Evolutionary conservation across 1,140 invertebrate genomes (phyloP).

Genomic region (Tribolium castaneum): DNA sequence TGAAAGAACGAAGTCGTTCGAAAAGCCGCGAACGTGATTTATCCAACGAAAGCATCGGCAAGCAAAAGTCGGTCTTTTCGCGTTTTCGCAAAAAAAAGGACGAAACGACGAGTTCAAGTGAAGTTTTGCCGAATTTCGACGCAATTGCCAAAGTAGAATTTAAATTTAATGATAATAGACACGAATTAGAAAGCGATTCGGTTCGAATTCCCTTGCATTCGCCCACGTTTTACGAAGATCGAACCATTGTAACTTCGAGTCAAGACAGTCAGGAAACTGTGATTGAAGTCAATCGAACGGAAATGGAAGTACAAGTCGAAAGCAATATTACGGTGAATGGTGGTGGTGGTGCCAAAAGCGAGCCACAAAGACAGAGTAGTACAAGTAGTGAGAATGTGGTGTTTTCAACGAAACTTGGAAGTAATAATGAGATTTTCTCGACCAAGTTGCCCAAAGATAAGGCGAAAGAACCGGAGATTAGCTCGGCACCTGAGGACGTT

Average conservation of each 20-base stretch:
- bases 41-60: too few species aligned
- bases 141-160: constrained; percentile 57
- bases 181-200: constrained; percentile 70
- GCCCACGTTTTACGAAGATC: constrained; percentile 71
- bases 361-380: constrained; percentile 56
- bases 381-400: constrained; percentile 62
- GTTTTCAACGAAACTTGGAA: constrained; percentile 60
- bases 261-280: constrained; percentile 61
- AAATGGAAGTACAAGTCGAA: constrained; percentile 40
- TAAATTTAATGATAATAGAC: constrained; percentile 59
- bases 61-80: constrained; percentile 72
- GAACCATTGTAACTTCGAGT: constrained; percentile 53
- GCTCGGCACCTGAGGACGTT: constrained; percentile 64
- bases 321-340: background rate
- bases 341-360: too few species aligned
- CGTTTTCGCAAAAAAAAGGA: constrained; percentile 67
- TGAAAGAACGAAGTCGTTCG: constrained; percentile 66
- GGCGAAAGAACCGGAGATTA: constrained; percentile 28
- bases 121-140: constrained; percentile 61
- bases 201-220: constrained; percentile 75
- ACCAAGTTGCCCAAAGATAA: constrained; percentile 60
- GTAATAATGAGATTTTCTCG: constrained; percentile 59
- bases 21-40: constrained; percentile 70
- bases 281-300: constrained; percentile 60
- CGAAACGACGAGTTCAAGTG: constrained; percentile 56